Evolutionary conservation across 2,113 vertebrate genomes (phyloP).

Genomic region (Periophthalmus modestus): DNA sequence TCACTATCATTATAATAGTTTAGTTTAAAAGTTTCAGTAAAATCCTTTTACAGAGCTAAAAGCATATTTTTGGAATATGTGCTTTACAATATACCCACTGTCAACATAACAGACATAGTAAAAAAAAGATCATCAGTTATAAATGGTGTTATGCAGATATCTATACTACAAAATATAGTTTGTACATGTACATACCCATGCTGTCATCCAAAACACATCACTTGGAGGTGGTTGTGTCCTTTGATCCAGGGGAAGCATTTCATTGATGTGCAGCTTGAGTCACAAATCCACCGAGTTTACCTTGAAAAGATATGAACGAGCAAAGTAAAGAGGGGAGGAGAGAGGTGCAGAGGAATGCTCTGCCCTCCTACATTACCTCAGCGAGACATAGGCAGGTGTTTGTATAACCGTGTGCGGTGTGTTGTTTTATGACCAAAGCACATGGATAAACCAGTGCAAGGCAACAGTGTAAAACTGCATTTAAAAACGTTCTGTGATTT

Average conservation of each 20-base stretch:
- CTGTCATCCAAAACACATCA: constrained; percentile 20
- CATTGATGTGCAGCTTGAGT: background rate
- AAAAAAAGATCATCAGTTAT: background rate
- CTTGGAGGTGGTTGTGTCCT: background rate
- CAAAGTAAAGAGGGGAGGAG: constrained; percentile 56
- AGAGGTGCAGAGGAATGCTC: constrained; percentile 46
- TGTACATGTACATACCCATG: constrained; percentile 50
- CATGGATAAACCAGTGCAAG: constrained; percentile 2
- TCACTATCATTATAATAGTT: background rate
- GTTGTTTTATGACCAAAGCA: background rate
- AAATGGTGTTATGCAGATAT: background rate
- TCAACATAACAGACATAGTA: background rate
- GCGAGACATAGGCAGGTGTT: constrained; percentile 56
- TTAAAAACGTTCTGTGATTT: background rate
- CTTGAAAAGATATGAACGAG: constrained; percentile 35
- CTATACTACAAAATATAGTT: constrained; percentile 4
- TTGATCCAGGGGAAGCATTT: background rate
- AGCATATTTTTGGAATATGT: background rate
- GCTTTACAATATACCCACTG: background rate
- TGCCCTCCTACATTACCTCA: constrained; percentile 69
- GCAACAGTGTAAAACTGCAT: background rate
- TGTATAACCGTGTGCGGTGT: constrained; percentile 13
- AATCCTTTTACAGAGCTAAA: too few species aligned
- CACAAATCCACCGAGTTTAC: constrained; percentile 24
- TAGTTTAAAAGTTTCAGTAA: background rate